Conservation (phyloP, 2,113 vertebrate species). For the Cyrtonyx montezumae region DNA sequence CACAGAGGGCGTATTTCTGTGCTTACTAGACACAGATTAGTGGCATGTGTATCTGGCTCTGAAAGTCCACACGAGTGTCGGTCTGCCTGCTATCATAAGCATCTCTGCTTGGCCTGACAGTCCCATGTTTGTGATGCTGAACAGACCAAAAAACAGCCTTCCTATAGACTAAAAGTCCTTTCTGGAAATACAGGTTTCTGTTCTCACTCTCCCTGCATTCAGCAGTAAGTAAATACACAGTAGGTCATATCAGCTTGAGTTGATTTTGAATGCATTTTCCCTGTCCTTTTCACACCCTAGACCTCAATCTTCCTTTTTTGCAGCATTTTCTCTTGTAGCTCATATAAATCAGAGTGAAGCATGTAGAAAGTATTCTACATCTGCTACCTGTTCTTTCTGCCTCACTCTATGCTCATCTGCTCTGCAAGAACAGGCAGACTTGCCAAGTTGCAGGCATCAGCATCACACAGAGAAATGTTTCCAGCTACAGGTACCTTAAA, state of each 20-base stretch:
- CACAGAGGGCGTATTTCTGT: background rate
- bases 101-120: background rate
- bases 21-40: background rate
- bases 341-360: background rate
- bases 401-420: background rate
- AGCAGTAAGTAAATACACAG: background rate
- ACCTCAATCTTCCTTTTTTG: background rate
- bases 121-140: background rate
- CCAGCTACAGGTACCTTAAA: background rate
- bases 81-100: background rate
- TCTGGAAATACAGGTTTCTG: background rate
- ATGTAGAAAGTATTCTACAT: background rate
- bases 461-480: background rate
- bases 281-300: background rate
- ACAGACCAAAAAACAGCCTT: background rate
- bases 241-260: background rate
- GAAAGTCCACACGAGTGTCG: fast-evolving
- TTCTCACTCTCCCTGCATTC: background rate
- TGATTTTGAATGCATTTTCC: background rate
- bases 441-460: fast-evolving
- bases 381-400: background rate
- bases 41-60: background rate
- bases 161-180: background rate
- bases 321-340: background rate
- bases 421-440: background rate